Percentiles rank a stretch among this genome's conserved stretches.
Conservation (phyloP, 2,888 invertebrate species). For the Petrolisthes manimaculis region DNA sequence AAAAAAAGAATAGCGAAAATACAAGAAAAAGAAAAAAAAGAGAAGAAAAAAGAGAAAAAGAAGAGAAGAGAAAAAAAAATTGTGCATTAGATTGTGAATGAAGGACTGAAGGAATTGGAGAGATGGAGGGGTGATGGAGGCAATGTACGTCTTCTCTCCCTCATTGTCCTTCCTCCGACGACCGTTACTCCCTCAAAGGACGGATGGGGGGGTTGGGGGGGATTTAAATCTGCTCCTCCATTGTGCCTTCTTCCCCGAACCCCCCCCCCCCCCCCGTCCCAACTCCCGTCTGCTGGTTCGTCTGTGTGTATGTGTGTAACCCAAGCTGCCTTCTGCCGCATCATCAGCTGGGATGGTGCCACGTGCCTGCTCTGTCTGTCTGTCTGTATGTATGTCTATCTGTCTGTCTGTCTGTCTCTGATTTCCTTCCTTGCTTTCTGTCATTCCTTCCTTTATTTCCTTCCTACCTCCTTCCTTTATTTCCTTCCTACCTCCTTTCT, state of each 20-base stretch:
- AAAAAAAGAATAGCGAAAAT: not conserved
- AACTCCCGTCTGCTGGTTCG: not conserved
- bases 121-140: not conserved
- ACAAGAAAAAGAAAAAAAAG: not conserved
- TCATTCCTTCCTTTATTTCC: not conserved
- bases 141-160: slow-evolving; percentile 6
- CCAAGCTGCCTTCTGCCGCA: not conserved
- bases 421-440: not conserved
- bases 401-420: not conserved
- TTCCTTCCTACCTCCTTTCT: not conserved
- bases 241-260: not conserved
- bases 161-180: not conserved
- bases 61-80: not conserved
- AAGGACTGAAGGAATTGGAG: not conserved
- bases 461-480: not conserved
- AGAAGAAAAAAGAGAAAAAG: not conserved
- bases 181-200: not conserved
- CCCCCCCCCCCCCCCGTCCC: not conserved
- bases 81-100: not conserved
- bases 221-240: slow-evolving; percentile 17
- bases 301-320: slow-evolving; percentile 7
- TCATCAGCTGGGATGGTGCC: not conserved
- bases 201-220: not conserved
- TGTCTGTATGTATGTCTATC: not conserved
- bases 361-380: not conserved